Base-by-base conservation (phyloP, 2,113 vertebrate genomes). In the Gadus chalcogrammus region DNA sequence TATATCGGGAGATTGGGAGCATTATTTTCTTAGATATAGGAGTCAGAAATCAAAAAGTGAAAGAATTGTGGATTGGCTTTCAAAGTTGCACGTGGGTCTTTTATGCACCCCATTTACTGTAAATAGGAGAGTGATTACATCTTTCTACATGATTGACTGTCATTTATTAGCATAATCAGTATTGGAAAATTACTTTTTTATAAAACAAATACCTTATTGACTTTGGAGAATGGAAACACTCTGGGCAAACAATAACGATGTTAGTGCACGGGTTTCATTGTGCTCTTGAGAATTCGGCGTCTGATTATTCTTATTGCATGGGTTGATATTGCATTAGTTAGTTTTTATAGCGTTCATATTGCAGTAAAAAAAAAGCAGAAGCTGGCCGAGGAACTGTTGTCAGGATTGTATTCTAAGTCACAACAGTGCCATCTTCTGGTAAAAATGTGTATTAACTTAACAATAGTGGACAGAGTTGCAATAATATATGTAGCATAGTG, bases 391-490 rank as follows among this genome's bases (percentile, higher is more conserved):
- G 42, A 11, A 9, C 42, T 48, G 42, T 48, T 48, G 42, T 48
- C 42, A 48, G 42, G 42, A 48, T 48, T 9, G 42, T 48, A 48
- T 48, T 48, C 42, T 48, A 48, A 48, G 84, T 76, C 88, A 87
- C 88, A 92, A 92, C 86, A 88, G 82, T 88, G 82, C 91, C 91
- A 89, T 85, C 91, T 90, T 72, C 81, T 86, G 91, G 75, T 71
- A n/a, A 1, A 65, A 56, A 22, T 68, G 42, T 3, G 8, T 42
- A 48, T 48, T 48, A 48, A 2, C 2, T 48, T 9, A 48, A 48
- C 12, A 35, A 35, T 35, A 35, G 31, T 35, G 4, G 31, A 35
- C 31, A 35, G 42, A 48, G 42, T 9, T 48, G 31, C 31, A 35
- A 48, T 48, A 24, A 24, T 24, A 24, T 2, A 48, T 48, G 8